Evolutionary conservation across 1,140 invertebrate genomes (phyloP), one percentile per base, ranked within the genome.

Genomic region (Eurosta solidaginis): DNA sequence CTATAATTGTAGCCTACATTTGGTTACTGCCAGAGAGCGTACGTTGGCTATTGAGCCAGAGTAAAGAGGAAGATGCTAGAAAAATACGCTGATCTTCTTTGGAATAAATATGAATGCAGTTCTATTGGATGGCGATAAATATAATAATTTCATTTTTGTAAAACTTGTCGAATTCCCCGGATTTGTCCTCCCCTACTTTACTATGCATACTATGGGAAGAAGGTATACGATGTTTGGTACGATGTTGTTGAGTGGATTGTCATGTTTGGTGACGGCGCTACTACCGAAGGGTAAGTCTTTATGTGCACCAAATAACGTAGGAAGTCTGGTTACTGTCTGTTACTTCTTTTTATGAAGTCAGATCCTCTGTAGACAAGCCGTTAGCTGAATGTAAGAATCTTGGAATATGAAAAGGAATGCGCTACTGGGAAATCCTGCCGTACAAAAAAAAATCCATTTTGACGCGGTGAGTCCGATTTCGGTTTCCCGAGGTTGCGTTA

Each of bases 51-150:
- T 83, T 95, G 42, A 91, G 92, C 1, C 92, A 93, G 78, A 91
- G 92, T 5, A 91, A 91, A 79, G 91, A 91, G 47, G 89, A 92
- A 1, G 90, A 93, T 79, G 92, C 92, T 5, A 89, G 89, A 74
- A 83, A 84, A 17, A 88, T 92, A n/a, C 85, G 1, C 92, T 95
- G 81, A 91, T 95, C 5, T 96, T 95, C 86, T 96, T 95, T 84
- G 95, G 94, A 0, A 86, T 96, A 6, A 94, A 94, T 9, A 90
- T 96, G 50, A 95, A 95, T 84, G 92, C 94, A 0, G 93, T 94
- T 9, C 89, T 93, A 44, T 88, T 96, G 27, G 91, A 91, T 14
- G 94, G 93, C 3, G 91, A 94, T 82, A 92, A 90, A 81, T 93
- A 94, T 86, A 85, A 91, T 17, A 93, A 93, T 86, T 94, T 94